These are phyloP conservation scores for Hoplias malabaricus DNA, from an alignment of 2,113 vertebrate genomes.

Conservation along the genomic window DNA sequence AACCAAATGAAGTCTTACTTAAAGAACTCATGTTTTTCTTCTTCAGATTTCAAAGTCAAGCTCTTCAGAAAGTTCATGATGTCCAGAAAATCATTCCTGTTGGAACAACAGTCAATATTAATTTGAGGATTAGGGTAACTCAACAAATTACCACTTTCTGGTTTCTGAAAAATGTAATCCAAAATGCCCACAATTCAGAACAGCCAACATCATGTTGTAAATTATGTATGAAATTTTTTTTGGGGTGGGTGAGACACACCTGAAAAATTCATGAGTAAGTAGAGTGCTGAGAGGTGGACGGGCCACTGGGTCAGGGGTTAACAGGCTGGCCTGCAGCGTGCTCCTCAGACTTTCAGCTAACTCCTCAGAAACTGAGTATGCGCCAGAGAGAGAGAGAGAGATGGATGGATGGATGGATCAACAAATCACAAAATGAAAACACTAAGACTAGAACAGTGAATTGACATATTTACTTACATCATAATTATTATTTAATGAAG, in stretches of 20 bases:
- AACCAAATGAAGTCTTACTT: constrained; percentile 80
- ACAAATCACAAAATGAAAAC: too few relatives aligned
- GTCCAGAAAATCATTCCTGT: constrained; percentile 95
- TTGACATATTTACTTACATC: too few relatives aligned
- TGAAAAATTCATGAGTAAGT: constrained; percentile 89
- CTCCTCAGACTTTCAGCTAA: constrained; percentile 76
- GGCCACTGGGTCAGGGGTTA: constrained; percentile 78
- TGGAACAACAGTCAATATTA: not conserved
- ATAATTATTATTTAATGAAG: too few relatives aligned
- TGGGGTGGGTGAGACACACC: too few relatives aligned
- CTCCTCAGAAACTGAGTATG: constrained; percentile 71
- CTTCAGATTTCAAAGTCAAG: constrained; percentile 92
- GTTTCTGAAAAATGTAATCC: not conserved
- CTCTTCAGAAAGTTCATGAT: constrained; percentile 94
- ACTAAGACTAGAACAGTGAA: not conserved
- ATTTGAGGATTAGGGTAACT: too few relatives aligned
- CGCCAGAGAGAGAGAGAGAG: not conserved
- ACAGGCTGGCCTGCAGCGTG: constrained; percentile 78
- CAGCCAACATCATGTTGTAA: not conserved
- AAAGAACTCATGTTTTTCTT: constrained; percentile 98
- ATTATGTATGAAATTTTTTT: not conserved
- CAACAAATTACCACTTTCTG: too few relatives aligned
- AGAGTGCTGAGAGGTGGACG: constrained; percentile 82
- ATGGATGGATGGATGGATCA: not conserved
- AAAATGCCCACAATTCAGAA: not conserved